A percentile compares a stretch with the other conserved stretches of the same genome.
Conservation (phyloP, 2,113 vertebrate genomes). For the Caranx melampygus region DNA sequence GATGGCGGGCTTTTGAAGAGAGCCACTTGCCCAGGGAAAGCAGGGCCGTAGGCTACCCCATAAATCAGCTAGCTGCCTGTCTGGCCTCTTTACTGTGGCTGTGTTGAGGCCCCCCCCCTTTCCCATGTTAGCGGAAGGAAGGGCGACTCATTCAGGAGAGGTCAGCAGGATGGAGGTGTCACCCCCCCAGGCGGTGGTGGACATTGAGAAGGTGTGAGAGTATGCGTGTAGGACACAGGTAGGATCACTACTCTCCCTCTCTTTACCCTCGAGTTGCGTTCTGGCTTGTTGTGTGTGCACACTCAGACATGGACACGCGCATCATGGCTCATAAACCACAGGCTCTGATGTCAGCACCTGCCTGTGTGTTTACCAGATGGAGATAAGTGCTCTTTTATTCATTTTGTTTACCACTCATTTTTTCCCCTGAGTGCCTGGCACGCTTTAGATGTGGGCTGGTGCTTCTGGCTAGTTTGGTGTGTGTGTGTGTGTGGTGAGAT, state of each 20-base stretch:
- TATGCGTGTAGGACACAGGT: slow-evolving; percentile 38
- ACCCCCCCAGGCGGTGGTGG: slow-evolving; percentile 31
- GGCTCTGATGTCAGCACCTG: slow-evolving; percentile 59
- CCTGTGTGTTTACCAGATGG: slow-evolving; percentile 65
- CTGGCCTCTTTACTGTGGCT: slow-evolving; percentile 50
- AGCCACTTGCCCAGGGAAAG: slow-evolving; percentile 69
- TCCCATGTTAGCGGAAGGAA: slow-evolving; percentile 59
- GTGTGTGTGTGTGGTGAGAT: neutral
- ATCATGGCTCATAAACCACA: slow-evolving; percentile 44
- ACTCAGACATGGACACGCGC: neutral
- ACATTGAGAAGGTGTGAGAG: slow-evolving; percentile 31
- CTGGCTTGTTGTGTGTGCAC: slow-evolving; percentile 3
- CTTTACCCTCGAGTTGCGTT: neutral
- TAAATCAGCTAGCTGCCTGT: slow-evolving; percentile 70
- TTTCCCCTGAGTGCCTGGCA: slow-evolving; percentile 36
- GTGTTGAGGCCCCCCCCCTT: slow-evolving; percentile 2
- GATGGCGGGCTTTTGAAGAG: slow-evolving; percentile 70
- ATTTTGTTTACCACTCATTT: slow-evolving; percentile 60
- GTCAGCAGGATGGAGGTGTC: slow-evolving; percentile 45
- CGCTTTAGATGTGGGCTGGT: slow-evolving; percentile 50
- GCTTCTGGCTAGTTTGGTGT: slow-evolving; percentile 38
- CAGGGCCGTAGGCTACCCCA: slow-evolving; percentile 59
- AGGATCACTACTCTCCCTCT: slow-evolving; percentile 19
- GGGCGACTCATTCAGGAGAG: slow-evolving; percentile 48
- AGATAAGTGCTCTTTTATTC: slow-evolving; percentile 60